Evolutionary conservation across 2,113 vertebrate genomes (phyloP).

Genomic region (Heterotis niloticus): DNA sequence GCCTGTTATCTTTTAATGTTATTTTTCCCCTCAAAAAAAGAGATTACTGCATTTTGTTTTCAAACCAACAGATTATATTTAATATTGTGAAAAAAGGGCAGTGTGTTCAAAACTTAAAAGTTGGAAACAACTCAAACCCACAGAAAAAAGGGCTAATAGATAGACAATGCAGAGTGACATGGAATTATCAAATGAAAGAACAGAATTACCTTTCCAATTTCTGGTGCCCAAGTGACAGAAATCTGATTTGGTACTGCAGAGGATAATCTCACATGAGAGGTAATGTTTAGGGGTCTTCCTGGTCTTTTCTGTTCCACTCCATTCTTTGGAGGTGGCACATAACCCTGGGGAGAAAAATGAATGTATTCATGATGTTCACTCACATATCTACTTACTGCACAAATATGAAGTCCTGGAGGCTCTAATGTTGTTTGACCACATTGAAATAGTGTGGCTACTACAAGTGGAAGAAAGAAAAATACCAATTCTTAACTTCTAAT

Average conservation of each 20-base stretch:
- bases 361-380: not conserved
- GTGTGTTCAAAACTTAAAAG: too few species aligned
- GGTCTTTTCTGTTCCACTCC: slow-evolving; percentile 94
- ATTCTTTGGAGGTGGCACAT: slow-evolving; percentile 87
- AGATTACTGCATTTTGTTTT: not conserved
- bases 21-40: not conserved
- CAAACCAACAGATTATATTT: not conserved
- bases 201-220: slow-evolving; percentile 85
- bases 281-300: slow-evolving; percentile 89
- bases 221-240: slow-evolving; percentile 91
- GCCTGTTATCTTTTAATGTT: not conserved
- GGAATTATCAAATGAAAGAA: slow-evolving; percentile 19
- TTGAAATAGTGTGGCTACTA: too few species aligned
- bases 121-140: too few species aligned
- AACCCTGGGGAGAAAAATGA: slow-evolving; percentile 68
- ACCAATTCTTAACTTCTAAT: too few species aligned
- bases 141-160: too few species aligned
- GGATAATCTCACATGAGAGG: slow-evolving; percentile 84
- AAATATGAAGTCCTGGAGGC: not conserved
- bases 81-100: not conserved
- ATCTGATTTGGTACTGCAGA: slow-evolving; percentile 97
- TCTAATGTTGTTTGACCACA: too few species aligned
- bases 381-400: not conserved
- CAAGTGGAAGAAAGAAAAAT: too few species aligned
- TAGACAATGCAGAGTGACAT: too few species aligned